Conservation (phyloP, 2,113 vertebrate species). For the Esox niger region DNA sequence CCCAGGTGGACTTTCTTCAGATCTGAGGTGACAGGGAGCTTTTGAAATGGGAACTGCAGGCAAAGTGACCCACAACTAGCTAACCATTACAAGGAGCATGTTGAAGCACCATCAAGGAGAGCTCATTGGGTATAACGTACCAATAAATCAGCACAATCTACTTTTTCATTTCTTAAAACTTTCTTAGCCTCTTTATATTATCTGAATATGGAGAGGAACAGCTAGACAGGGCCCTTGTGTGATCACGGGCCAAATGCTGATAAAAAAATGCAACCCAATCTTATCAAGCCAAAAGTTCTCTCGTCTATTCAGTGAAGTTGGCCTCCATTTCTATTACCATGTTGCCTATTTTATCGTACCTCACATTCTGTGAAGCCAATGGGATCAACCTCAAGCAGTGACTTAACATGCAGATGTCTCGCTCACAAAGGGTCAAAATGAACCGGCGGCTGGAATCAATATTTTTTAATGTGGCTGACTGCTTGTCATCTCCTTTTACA, state of each 20-base stretch:
- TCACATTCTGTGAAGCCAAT: background rate
- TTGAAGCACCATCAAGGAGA: no score
- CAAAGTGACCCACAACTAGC: no score
- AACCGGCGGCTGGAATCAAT: constrained; percentile 55
- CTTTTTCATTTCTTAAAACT: background rate
- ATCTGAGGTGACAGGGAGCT: no score
- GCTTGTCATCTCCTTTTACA: constrained; percentile 54
- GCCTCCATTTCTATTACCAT: background rate
- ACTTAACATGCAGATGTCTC: background rate
- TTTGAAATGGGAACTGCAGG: no score
- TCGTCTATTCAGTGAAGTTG: background rate
- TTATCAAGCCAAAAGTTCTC: background rate
- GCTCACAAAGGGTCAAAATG: constrained; percentile 40
- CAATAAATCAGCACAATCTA: no score
- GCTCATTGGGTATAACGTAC: no score
- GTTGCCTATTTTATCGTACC: background rate
- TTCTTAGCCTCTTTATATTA: background rate
- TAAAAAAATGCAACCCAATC: background rate
- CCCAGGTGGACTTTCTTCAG: no score
- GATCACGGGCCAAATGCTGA: background rate
- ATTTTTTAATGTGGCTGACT: constrained; percentile 58
- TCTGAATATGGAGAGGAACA: background rate
- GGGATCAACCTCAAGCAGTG: background rate
- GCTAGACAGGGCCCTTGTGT: background rate
- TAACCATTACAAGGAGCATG: no score